These are phyloP conservation scores for Psammodynastes pulverulentus DNA, from an alignment of 2,113 vertebrate genomes.

Conservation along the genomic window DNA sequence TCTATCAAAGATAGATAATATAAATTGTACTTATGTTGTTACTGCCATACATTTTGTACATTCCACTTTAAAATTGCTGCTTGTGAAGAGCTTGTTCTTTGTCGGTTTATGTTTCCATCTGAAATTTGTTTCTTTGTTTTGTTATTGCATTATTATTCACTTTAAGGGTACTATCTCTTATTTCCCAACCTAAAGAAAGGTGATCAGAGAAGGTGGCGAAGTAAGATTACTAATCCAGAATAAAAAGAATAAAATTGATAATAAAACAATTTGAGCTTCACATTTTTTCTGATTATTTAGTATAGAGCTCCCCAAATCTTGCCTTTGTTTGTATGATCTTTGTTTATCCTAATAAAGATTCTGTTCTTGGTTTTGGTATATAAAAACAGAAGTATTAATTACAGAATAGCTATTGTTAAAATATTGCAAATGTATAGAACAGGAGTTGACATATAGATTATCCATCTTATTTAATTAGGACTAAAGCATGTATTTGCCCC, in stretches of 20 bases:
- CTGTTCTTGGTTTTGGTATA: not conserved
- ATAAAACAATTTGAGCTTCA: not conserved
- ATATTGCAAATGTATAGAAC: conserved; percentile 33
- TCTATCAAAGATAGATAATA: not conserved
- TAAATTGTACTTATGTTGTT: not conserved
- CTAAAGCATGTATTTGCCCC: not conserved
- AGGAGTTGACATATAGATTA: not conserved
- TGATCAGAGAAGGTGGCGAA: not conserved
- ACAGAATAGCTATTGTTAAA: not conserved
- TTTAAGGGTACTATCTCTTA: not conserved
- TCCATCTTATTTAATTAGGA: not conserved
- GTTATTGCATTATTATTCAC: not conserved
- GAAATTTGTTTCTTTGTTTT: not conserved
- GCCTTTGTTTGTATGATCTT: not conserved
- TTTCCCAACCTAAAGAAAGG: not conserved
- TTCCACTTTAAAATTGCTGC: not conserved
- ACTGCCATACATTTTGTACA: not conserved
- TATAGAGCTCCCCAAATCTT: not conserved
- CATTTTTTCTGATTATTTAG: not conserved
- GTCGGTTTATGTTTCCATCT: not conserved
- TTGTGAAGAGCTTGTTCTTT: not conserved
- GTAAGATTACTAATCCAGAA: not conserved
- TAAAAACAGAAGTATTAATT: not conserved
- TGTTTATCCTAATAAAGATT: not conserved
- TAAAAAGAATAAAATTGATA: not conserved